These are phyloP conservation scores for Jaculus jaculus DNA, from an alignment of 2,113 vertebrate genomes.

Conservation along the genomic window DNA sequence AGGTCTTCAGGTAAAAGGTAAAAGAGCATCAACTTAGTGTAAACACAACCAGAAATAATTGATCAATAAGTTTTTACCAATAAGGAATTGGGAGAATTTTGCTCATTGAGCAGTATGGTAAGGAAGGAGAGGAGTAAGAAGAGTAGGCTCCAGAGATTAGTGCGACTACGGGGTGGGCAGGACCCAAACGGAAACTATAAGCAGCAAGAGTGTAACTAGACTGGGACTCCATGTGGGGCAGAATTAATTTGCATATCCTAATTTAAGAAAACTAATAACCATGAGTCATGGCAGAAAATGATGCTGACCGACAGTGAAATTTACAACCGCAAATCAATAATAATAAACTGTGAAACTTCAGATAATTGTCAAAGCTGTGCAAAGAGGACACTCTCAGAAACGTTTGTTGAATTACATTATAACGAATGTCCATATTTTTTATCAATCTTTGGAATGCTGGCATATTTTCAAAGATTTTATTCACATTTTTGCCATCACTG, in stretches of 20 bases:
- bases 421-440: neutral
- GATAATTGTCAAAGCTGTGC: neutral
- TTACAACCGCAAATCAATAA: neutral
- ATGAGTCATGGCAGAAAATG: neutral
- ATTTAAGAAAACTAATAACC: constrained; percentile 7
- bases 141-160: neutral
- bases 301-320: neutral
- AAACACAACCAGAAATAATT: neutral
- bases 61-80: neutral
- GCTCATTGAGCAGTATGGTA: neutral
- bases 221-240: neutral
- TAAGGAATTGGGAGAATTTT: neutral
- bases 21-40: neutral
- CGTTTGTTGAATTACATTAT: neutral
- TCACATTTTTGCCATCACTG: constrained; percentile 32
- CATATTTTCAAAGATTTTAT: neutral
- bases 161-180: too few species aligned
- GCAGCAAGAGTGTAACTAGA: neutral
- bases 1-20: neutral
- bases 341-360: neutral
- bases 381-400: neutral
- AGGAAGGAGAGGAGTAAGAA: neutral
- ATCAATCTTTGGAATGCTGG: neutral
- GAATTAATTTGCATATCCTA: neutral
- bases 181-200: neutral